A percentile compares a stretch with the other conserved stretches of the same genome.
Conservation (phyloP, 2,888 invertebrate species). For the Tiliacea aurago region DNA sequence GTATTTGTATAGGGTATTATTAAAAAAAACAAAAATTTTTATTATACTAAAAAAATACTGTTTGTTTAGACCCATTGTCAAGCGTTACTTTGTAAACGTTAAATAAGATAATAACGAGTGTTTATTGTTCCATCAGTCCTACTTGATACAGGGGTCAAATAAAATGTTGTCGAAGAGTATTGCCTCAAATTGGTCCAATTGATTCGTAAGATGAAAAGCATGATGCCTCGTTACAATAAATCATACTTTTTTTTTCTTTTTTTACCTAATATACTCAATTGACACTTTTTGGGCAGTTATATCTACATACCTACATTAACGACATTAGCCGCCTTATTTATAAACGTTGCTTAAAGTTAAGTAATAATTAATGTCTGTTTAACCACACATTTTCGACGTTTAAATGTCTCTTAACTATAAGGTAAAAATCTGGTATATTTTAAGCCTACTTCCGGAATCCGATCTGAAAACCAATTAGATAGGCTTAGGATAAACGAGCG, state of each 20-base stretch:
- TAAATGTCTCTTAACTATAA: background rate
- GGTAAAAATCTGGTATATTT: background rate
- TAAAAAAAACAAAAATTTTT: no score
- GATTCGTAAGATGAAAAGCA: conserved; percentile 27
- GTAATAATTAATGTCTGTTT: background rate
- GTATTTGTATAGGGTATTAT: no score
- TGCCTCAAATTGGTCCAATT: conserved; percentile 51
- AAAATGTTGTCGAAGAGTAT: conserved; percentile 43
- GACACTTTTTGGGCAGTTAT: background rate
- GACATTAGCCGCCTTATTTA: background rate
- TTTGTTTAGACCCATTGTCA: background rate
- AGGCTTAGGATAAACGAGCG: background rate
- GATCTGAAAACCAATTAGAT: background rate
- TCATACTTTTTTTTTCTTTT: no score
- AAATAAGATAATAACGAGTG: background rate
- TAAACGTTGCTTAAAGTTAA: background rate
- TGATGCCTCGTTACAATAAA: conserved; percentile 48
- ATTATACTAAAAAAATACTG: background rate
- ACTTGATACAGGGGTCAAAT: conserved; percentile 48
- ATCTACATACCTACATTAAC: background rate
- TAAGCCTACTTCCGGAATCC: no score
- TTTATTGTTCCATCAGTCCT: conserved; percentile 31
- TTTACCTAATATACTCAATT: conserved; percentile 2
- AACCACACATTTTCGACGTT: background rate
- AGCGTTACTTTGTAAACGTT: conserved; percentile 28